phyloP scores from a whole-genome alignment of 1,140 invertebrate species.

The Triops longicaudatus region DNA sequence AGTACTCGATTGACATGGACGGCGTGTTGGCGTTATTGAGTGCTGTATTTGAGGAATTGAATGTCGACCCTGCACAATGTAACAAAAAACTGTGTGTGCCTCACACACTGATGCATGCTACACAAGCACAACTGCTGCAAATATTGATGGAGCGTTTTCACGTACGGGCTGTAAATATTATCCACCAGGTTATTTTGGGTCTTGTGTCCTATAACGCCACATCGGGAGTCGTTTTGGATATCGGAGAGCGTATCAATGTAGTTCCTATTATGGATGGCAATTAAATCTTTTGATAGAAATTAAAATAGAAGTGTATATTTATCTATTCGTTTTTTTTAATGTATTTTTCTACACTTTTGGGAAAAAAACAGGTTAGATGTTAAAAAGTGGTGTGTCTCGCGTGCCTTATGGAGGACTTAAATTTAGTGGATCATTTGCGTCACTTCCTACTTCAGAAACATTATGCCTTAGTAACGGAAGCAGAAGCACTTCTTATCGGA shows the following conservation, averaged over 20 bases:
- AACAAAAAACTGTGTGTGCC: conserved; percentile 42
- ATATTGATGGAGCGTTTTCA: conserved; percentile 39
- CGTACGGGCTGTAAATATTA: conserved; percentile 43
- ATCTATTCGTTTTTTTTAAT: conserved; percentile 23
- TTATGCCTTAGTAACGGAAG: conserved; percentile 35
- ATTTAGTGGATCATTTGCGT: conserved; percentile 44
- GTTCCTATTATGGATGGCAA: conserved; percentile 54
- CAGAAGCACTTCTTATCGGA: conserved; percentile 34
- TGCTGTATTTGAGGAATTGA: conserved; percentile 44
- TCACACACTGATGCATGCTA: conserved; percentile 41
- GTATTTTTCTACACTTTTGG: background rate
- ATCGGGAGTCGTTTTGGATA: conserved; percentile 54
- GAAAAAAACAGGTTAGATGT: too few relatives aligned
- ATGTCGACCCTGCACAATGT: conserved; percentile 41
- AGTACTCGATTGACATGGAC: conserved; percentile 41
- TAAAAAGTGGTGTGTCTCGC: conserved; percentile 44
- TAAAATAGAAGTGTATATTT: conserved; percentile 31
- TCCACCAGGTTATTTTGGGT: conserved; percentile 50
- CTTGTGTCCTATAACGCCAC: conserved; percentile 54
- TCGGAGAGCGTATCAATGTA: conserved; percentile 54
- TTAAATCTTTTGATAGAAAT: too few relatives aligned
- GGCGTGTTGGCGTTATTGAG: conserved; percentile 42
- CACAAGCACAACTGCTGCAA: conserved; percentile 40
- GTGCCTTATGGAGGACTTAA: conserved; percentile 48
- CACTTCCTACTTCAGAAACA: conserved; percentile 38